These are phyloP conservation scores for Amphiprion ocellaris DNA, from an alignment of 2,113 vertebrate genomes.

Conservation along the genomic window DNA sequence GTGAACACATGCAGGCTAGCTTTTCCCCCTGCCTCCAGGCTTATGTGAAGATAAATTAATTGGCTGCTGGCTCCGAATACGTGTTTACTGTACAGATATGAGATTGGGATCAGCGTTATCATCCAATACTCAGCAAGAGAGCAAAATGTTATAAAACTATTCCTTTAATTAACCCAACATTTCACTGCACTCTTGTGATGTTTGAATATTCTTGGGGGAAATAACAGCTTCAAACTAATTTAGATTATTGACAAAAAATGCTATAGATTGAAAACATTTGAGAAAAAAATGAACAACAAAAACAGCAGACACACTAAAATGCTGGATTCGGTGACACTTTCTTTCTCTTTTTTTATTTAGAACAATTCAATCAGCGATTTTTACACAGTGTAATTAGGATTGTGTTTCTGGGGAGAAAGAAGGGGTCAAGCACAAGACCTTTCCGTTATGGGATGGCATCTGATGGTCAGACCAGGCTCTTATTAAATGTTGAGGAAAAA, in stretches of 20 bases:
- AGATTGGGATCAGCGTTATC: neutral
- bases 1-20: neutral
- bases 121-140: neutral
- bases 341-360: neutral
- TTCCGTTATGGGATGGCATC: slow-evolving; percentile 39
- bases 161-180: neutral
- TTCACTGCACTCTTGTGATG: neutral
- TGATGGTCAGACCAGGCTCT: slow-evolving; percentile 19
- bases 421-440: slow-evolving; percentile 42
- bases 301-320: neutral
- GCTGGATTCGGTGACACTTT: neutral
- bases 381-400: slow-evolving; percentile 51
- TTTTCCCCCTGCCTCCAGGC: neutral
- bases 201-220: neutral
- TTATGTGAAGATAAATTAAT: neutral
- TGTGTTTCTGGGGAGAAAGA: slow-evolving; percentile 22
- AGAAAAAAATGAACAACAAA: neutral
- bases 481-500: slow-evolving; percentile 63
- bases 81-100: neutral
- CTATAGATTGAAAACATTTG: neutral
- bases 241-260: neutral
- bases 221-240: neutral
- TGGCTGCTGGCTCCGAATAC: neutral
- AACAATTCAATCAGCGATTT: slow-evolving; percentile 59
- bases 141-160: neutral